These are phyloP conservation scores for Polyommatus iphigenia DNA, from an alignment of 2,888 invertebrate genomes.

Conservation along the genomic window DNA sequence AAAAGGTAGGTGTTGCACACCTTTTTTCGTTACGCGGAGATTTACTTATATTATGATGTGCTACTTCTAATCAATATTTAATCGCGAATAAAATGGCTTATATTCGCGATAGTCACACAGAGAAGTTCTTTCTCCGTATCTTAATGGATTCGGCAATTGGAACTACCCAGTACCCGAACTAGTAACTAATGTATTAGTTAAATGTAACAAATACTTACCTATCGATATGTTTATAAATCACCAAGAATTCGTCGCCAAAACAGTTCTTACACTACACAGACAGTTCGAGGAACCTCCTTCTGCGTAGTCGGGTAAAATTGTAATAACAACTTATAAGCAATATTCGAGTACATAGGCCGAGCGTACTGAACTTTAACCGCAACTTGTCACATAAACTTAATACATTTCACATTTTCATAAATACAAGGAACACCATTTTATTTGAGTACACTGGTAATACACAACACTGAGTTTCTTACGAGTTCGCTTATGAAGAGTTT, in stretches of 20 bases:
- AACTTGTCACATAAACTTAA: slow-evolving; percentile 62
- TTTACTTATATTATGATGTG: neutral
- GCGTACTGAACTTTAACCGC: slow-evolving; percentile 60
- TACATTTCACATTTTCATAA: slow-evolving; percentile 44
- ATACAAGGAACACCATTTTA: slow-evolving; percentile 34
- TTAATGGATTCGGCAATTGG: neutral
- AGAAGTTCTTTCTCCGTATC: neutral
- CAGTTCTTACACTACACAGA: slow-evolving; percentile 32
- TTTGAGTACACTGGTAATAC: slow-evolving; percentile 27
- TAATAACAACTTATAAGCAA: slow-evolving; percentile 30
- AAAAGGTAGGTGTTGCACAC: neutral
- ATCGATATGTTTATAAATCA: neutral
- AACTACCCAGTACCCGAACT: neutral
- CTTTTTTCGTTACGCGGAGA: neutral
- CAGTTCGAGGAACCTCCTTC: slow-evolving; percentile 3
- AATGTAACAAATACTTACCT: slow-evolving; percentile 12
- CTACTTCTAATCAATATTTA: too few relatives aligned
- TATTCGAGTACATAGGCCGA: slow-evolving; percentile 43
- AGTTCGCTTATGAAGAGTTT: slow-evolving; percentile 27
- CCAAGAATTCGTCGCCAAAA: slow-evolving; percentile 6
- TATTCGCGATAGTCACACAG: neutral
- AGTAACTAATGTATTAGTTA: neutral
- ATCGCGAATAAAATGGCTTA: too few relatives aligned
- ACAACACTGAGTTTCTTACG: slow-evolving; percentile 24
- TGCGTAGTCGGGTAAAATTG: slow-evolving; percentile 12